Base-by-base conservation (phyloP, 2,888 invertebrate species). In the Drosophila merina region DNA sequence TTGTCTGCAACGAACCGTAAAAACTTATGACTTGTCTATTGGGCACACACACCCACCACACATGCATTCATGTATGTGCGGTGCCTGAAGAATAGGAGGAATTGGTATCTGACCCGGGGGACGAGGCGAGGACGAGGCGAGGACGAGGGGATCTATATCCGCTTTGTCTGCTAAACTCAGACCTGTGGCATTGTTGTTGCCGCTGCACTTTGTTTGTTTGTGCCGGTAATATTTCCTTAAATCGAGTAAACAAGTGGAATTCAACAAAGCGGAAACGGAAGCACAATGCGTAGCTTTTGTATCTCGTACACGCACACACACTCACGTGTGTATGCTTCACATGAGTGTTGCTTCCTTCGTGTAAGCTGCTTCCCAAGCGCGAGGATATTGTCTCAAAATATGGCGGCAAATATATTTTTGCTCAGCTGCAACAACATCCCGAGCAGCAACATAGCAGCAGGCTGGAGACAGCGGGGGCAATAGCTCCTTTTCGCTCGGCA, bases 251-350 rank as follows among this genome's bases (percentile, higher is more conserved):
- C 88, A 86, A 88, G 88, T 84, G 88, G 86, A 88, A 75, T 83
- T 84, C 85, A 84, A 88, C 88, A 88, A 86, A 88, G 87, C 84
- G 84, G 87, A 84, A 84, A 86, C 86, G 84, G 84, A 84, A 88
- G 88, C 85, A 88, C 84, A 87, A 85, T 87, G 82, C 88, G 82
- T 85, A 79, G 81, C 87, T 68, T 70, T 55, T 57, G 60, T 57
- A 57, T 36, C 69, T 42, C n/a, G 44, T 33, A 66, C 58, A 56
- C 69, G 57, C 45, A 66, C 44, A 54, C 56, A 57, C 49, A 55
- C 54, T 45, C 59, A 57, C 51, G 57, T 40, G 20, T 33, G 55
- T 9, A 3, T 36, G n/a, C 36, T 36, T n/a, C 36, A 42, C 42
- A 48, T 49, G 59, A 56, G 74, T 59, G 56, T 49, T 50, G 59